These are phyloP conservation scores for Euphonia xanthogaster DNA, from an alignment of 2,797 vertebrate species.

Conservation along the genomic window DNA sequence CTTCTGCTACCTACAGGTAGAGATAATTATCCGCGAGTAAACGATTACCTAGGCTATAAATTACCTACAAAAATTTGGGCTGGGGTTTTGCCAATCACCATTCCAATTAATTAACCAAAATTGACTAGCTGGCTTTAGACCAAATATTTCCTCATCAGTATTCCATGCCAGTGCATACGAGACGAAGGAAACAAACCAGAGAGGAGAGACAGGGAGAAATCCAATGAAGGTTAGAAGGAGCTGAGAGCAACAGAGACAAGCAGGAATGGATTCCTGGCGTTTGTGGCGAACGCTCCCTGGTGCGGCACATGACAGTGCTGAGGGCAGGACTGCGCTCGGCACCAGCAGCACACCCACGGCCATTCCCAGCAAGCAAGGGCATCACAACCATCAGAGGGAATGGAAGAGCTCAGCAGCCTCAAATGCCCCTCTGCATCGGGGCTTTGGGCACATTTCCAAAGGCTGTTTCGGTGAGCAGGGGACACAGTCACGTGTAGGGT, in stretches of 20 bases:
- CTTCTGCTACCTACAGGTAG: conserved; percentile 62
- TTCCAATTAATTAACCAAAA: conserved; percentile 74
- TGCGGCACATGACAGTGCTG: accelerated
- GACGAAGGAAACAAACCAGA: conserved; percentile 51
- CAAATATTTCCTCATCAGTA: conserved; percentile 66
- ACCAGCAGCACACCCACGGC: neutral
- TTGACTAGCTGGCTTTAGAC: conserved; percentile 61
- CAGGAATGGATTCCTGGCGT: neutral
- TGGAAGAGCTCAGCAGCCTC: neutral
- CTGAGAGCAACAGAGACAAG: neutral
- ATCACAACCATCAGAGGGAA: accelerated
- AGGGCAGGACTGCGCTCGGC: accelerated
- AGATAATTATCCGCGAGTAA: conserved; percentile 66
- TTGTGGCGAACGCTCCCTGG: accelerated
- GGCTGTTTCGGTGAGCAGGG: accelerated
- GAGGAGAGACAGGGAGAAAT: neutral
- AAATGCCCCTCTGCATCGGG: accelerated
- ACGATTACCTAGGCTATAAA: conserved; percentile 68
- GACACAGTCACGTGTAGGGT: accelerated
- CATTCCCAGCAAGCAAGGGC: neutral
- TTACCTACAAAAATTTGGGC: conserved; percentile 72
- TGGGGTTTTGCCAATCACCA: conserved; percentile 70
- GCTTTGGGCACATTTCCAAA: neutral
- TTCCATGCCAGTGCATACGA: neutral
- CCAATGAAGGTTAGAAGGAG: neutral